A percentile compares a stretch with the other conserved stretches of the same genome.
These are phyloP conservation scores for Misgurnus mizolepis DNA, from an alignment of 2,113 vertebrate genomes.

Conservation along the genomic window DNA sequence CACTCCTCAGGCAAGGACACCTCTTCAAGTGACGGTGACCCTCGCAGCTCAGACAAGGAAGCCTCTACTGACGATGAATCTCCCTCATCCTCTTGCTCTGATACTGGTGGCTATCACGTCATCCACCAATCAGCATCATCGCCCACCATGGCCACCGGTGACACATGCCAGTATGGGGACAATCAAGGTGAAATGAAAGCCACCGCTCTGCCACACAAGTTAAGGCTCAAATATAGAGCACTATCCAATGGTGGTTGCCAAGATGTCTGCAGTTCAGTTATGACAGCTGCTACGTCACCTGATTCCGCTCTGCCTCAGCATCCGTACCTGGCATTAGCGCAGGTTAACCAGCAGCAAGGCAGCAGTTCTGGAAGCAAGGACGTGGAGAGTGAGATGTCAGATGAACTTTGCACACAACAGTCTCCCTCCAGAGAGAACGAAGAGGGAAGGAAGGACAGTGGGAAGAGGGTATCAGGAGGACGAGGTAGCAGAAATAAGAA, in stretches of 20 bases:
- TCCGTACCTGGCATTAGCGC: constrained; percentile 73
- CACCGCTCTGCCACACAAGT: constrained; percentile 81
- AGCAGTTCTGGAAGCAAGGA: constrained; percentile 60
- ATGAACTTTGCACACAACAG: constrained; percentile 22
- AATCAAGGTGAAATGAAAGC: constrained; percentile 67
- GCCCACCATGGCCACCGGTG: not conserved
- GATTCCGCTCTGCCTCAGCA: constrained; percentile 71
- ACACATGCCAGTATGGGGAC: constrained; percentile 49
- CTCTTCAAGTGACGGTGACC: constrained; percentile 74
- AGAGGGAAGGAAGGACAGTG: constrained; percentile 62
- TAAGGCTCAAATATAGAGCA: constrained; percentile 79
- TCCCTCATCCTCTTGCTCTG: constrained; percentile 70
- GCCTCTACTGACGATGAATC: constrained; percentile 75
- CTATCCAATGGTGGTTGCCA: constrained; percentile 64
- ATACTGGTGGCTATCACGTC: constrained; percentile 62
- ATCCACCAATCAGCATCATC: constrained; percentile 13
- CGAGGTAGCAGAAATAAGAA: constrained; percentile 65
- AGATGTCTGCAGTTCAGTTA: constrained; percentile 30
- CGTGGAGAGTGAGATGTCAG: constrained; percentile 56
- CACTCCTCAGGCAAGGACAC: constrained; percentile 69
- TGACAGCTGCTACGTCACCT: constrained; percentile 47
- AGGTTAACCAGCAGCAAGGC: constrained; percentile 58
- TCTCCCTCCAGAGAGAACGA: constrained; percentile 41
- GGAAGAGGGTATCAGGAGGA: constrained; percentile 61
- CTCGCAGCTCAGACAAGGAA: constrained; percentile 77